Evolutionary conservation across 2,888 invertebrate species (phyloP).

Genomic region (Cheilosia variabilis): DNA sequence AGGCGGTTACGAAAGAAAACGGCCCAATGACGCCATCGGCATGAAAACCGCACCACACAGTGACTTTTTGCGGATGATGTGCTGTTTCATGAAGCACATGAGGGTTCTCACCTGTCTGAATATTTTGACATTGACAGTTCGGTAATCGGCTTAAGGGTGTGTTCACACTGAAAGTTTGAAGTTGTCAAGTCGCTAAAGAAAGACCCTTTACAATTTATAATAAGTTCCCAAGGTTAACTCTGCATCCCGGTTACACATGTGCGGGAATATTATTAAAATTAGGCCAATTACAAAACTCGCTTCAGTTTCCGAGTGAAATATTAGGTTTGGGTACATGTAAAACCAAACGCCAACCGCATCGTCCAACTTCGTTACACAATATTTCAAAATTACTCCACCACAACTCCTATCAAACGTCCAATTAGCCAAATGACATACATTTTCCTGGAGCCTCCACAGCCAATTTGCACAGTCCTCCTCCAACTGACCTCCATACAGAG

Average conservation of each 20-base stretch:
- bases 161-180: no score
- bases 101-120: no score
- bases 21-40: no score
- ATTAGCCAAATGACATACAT: constrained; percentile 74
- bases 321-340: constrained; percentile 13
- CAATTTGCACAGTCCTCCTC: constrained; percentile 59
- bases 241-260: not conserved
- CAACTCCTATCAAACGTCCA: constrained; percentile 67
- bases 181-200: no score
- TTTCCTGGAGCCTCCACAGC: constrained; percentile 49
- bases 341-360: constrained; percentile 8
- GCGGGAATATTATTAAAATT: not conserved
- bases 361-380: constrained; percentile 24
- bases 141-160: no score
- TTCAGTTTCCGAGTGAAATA: not conserved
- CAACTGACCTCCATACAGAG: constrained; percentile 64
- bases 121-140: no score
- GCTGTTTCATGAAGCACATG: no score
- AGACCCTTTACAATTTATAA: no score
- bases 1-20: no score
- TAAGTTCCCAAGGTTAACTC: no score
- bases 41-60: no score
- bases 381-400: constrained; percentile 45
- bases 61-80: no score
- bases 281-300: not conserved